phyloP scores from a whole-genome alignment of 2,797 vertebrate species.

The Acipenser transmontanus region DNA sequence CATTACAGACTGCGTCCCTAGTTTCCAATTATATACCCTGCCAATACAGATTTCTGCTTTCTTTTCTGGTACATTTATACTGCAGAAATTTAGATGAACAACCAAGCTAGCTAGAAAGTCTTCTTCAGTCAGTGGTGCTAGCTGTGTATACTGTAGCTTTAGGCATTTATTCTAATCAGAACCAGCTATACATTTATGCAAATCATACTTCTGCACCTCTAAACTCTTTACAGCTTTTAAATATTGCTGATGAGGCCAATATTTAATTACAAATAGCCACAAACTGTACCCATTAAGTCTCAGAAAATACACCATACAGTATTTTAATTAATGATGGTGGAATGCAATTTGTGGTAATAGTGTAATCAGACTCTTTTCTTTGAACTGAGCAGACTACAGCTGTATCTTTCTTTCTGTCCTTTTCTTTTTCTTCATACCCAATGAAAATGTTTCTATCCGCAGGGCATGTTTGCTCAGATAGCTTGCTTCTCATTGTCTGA shows the following conservation, averaged over 20 bases:
- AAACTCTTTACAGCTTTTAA: background rate
- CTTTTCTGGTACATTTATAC: background rate
- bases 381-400: background rate
- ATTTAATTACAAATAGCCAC: background rate
- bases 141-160: background rate
- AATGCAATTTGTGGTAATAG: slow-evolving; percentile 3
- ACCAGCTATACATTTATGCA: background rate
- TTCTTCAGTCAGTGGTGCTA: background rate
- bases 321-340: background rate
- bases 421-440: background rate
- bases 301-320: background rate
- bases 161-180: background rate
- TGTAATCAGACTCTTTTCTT: background rate
- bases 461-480: background rate
- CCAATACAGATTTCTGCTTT: background rate
- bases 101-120: background rate
- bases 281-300: too few relatives aligned
- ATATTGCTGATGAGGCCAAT: background rate
- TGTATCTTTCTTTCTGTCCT: background rate
- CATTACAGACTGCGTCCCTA: background rate
- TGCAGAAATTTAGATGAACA: background rate
- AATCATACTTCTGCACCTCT: background rate
- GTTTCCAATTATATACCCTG: slow-evolving; percentile 1
- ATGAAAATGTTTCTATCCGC: background rate
- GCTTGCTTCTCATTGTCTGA: background rate